phyloP scores from a whole-genome alignment of 2,888 invertebrate genomes.

The Magallana nippona region DNA sequence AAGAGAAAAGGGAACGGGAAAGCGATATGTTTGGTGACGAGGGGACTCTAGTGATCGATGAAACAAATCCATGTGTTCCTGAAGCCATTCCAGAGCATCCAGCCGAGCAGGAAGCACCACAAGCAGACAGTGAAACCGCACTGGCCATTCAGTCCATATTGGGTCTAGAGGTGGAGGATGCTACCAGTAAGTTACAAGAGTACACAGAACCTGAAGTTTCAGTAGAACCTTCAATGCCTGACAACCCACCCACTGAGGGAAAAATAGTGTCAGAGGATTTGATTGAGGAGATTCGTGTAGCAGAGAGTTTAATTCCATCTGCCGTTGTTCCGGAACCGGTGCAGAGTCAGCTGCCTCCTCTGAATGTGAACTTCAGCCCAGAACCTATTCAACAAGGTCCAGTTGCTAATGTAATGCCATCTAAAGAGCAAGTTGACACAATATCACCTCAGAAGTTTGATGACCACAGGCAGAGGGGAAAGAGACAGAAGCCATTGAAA shows the following conservation, averaged over 20 bases:
- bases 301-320: neutral
- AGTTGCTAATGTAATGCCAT: neutral
- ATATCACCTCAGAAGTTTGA: neutral
- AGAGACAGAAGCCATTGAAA: neutral
- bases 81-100: constrained; percentile 60
- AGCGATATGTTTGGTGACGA: constrained; percentile 42
- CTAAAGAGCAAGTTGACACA: neutral
- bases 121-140: constrained; percentile 62
- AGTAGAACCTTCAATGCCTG: constrained; percentile 2
- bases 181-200: neutral
- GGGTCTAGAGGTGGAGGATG: constrained; percentile 39
- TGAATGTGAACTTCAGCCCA: neutral
- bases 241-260: neutral
- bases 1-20: constrained; percentile 35
- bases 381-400: neutral
- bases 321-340: neutral
- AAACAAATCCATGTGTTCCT: constrained; percentile 53
- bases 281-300: neutral
- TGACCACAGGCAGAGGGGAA: constrained; percentile 14
- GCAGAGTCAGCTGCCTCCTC: neutral
- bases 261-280: neutral
- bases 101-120: constrained; percentile 53
- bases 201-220: constrained; percentile 12
- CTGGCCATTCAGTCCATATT: constrained; percentile 50
- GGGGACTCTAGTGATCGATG: constrained; percentile 61